Conservation (phyloP, 2,113 vertebrate genomes). For the human (Homo sapiens) region GRCh38 chr16:73958001-73958500, state of each 20-base stretch:
- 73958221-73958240: no score
- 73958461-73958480: not conserved
- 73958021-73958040: not conserved
- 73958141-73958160: not conserved
- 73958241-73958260: no score
- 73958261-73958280: no score
- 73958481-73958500: not conserved
- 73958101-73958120: not conserved
- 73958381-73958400: not conserved
- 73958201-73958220: no score
- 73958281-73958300: no score
- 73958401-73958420: not conserved
- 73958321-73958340: no score
- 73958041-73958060: not conserved
- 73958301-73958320: no score
- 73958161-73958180: no score
- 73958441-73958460: fast-evolving
- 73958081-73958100: not conserved
- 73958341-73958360: not conserved
- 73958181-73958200: no score
- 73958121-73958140: not conserved
- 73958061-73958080: not conserved
- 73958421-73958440: fast-evolving
- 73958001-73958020: not conserved
- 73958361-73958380: not conserved